Evolutionary conservation across 2,888 invertebrate species (phyloP), one percentile per base, ranked within the genome.

Genomic region (Laothoe populi): DNA sequence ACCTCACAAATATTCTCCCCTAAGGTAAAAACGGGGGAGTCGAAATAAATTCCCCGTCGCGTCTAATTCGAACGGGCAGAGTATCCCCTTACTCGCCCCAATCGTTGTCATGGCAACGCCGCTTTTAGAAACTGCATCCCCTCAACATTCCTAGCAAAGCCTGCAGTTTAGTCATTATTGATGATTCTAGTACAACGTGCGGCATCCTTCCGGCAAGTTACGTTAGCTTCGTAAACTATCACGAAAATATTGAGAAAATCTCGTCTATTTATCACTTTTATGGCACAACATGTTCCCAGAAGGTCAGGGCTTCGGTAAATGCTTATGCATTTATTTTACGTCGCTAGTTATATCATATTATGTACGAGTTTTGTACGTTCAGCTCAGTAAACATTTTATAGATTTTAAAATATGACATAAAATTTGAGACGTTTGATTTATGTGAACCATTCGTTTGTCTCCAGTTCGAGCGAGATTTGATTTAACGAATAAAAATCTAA

Each of bases 1-100:
- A 92, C 91, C 92, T 90, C 84, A 81, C 84, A 82, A 86, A 87
- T 83, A 82, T 84, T 81, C 84, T 87, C 87, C 90, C 89, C 86
- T 84, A 80, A 86, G 83, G 85, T 84, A 81, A 86, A 77, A 83
- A 82, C 74, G 81, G 80, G 87, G 87, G 87, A 81, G 86, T 81
- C 83, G 77, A 87, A 90, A 90, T 89, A 90, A 82, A 85, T 85
- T 79, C 66, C 82, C 84, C 86, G 83, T 87, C 89, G n/a, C n/a
- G 87, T 87, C 88, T 86, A 87, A 86, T 86, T 86, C 81, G 81
- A 80, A 80, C 79, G 74, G 72, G 76, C 78, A 78, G 75, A 79
- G 80, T 81, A 83, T 83, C 84, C 88, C 86, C 85, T 86, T 79
- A 75, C 77, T 79, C 76, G 77, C 86, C 86, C 86, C 74, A 76